Base-by-base conservation (phyloP, 2,888 invertebrate species). In the Agriopis marginaria region DNA sequence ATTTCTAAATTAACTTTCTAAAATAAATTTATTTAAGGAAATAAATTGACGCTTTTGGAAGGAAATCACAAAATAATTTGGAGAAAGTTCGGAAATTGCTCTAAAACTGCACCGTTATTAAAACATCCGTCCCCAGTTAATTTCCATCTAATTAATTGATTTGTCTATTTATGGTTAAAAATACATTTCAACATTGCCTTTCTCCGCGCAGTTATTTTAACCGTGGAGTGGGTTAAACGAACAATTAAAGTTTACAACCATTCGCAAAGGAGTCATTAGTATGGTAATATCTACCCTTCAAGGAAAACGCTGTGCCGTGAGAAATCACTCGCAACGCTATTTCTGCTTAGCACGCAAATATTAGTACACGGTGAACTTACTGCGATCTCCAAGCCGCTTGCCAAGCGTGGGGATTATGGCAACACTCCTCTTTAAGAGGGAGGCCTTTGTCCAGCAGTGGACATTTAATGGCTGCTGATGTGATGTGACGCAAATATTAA, bases 211-310 rank as follows among this genome's bases (percentile, higher is more conserved):
- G 40, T 54, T 70, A 73, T 62, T 64, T 51, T 53, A 68, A 63
- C 63, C 45, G 42, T 54, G 14, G 51, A 61, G 58, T 65, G 70
- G 74, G 72, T 76, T 68, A 70, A 73, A 72, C 70, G 75, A 75
- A 73, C 77, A 71, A 74, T 54, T 75, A 66, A 63, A 63, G 68
- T 71, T 71, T 51, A 59, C 54, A 59, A 66, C 56, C 59, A 66
- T 63, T 75, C 63, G 68, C 71, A 75, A 75, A 72, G 72, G 60
- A 73, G 72, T 73, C 75, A 77, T 82, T 79, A 77, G 67, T 78
- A 82, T 82, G 32, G 32, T 32, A 32, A 32, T 32, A 5, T 32
- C 32, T 32, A 32, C 32, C 32, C 32, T 32, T 32, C 40, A 40
- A 59, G 42, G 66, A 59, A 67, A 72, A 68, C 45, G 68, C 40